These are phyloP conservation scores for Caenorhabditis brenneri DNA, from an alignment of 1,140 invertebrate species.

Conservation along the genomic window DNA sequence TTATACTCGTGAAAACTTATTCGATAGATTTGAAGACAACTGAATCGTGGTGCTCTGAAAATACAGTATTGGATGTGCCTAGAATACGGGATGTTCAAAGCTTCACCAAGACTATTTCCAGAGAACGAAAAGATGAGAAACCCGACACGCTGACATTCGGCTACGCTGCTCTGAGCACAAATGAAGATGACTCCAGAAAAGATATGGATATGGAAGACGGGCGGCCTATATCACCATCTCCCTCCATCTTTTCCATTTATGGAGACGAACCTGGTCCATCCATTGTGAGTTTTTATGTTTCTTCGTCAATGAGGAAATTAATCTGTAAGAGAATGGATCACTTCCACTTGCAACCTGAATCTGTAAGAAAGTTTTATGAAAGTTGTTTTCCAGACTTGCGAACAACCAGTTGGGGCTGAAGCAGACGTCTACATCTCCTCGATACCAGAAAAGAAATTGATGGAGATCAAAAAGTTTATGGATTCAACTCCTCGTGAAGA, in stretches of 20 bases:
- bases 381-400: conserved; percentile 24
- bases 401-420: conserved; percentile 53
- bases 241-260: conserved; percentile 36
- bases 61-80: no score
- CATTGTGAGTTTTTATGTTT: not conserved
- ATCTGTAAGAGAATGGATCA: no score
- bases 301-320: no score
- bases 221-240: conserved; percentile 16
- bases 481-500: conserved; percentile 58
- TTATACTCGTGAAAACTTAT: no score
- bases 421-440: conserved; percentile 58
- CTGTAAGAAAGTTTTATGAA: not conserved
- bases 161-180: conserved; percentile 29
- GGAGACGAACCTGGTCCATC: conserved; percentile 40
- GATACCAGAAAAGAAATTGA: conserved; percentile 52
- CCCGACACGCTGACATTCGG: not conserved
- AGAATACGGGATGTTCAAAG: no score
- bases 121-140: conserved; percentile 32
- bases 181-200: conserved; percentile 10
- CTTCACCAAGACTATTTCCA: not conserved
- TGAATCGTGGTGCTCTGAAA: no score
- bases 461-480: conserved; percentile 54
- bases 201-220: conserved; percentile 24
- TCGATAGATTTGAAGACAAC: no score
- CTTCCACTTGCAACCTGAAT: no score